A percentile compares a stretch with the other conserved stretches of the same genome.
Conservation (phyloP, 2,888 invertebrate genomes). For the Athalia circularis region DNA sequence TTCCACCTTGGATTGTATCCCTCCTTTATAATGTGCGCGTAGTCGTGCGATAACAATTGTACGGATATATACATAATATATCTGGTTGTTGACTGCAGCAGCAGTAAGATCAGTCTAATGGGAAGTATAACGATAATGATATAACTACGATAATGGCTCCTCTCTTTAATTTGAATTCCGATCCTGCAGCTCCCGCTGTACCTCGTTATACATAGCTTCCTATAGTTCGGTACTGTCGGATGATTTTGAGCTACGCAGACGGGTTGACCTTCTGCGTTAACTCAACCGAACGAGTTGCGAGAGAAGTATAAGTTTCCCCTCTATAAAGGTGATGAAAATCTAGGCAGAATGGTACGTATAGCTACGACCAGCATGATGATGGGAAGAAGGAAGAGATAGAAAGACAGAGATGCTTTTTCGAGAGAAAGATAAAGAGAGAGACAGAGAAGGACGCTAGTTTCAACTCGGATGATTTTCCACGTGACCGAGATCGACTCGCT, state of each 20-base stretch:
- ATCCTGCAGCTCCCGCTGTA: slow-evolving; percentile 4
- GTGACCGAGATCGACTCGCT: slow-evolving; percentile 41
- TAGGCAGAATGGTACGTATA: neutral
- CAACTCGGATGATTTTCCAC: slow-evolving; percentile 36
- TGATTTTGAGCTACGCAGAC: neutral
- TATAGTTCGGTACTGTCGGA: slow-evolving; percentile 10
- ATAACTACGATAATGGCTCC: slow-evolving; percentile 23
- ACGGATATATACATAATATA: neutral
- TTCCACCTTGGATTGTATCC: slow-evolving; percentile 33
- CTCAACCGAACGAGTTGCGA: neutral
- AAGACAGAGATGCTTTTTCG: neutral
- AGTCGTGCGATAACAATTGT: neutral
- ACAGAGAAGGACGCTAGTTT: slow-evolving; percentile 25
- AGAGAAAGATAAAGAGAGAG: neutral
- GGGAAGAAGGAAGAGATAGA: slow-evolving; percentile 20
- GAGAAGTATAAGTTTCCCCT: neutral
- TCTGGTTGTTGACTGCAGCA: neutral
- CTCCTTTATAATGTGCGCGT: neutral
- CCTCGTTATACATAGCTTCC: neutral
- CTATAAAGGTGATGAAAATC: slow-evolving; percentile 2
- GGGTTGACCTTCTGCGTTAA: neutral
- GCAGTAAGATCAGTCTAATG: too few relatives aligned
- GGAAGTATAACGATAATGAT: neutral
- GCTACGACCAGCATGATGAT: neutral
- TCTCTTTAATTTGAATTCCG: slow-evolving; percentile 20